Percentiles rank a stretch among this genome's conserved stretches.
phyloP scores from a whole-genome alignment of 2,888 invertebrate genomes.

The Diadromus collaris region DNA sequence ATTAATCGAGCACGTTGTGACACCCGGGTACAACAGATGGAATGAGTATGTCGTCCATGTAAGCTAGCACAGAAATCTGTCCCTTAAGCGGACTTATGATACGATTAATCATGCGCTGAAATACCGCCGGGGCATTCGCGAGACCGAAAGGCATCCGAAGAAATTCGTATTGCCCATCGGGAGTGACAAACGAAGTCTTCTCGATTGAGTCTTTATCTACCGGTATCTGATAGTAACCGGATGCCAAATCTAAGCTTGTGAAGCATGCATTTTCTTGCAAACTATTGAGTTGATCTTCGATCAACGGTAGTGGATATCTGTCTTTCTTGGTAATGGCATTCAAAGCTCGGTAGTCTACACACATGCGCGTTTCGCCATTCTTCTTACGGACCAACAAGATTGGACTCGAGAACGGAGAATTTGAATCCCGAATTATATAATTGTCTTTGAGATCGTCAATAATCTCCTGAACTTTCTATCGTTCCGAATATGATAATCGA shows the following conservation, averaged over 20 bases:
- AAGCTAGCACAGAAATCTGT: not conserved
- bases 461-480: constrained; percentile 35
- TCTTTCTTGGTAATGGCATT: constrained; percentile 71
- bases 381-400: constrained; percentile 63
- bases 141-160: constrained; percentile 76
- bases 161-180: constrained; percentile 74
- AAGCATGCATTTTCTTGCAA: constrained; percentile 67
- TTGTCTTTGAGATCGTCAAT: constrained; percentile 36
- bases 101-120: constrained; percentile 73
- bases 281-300: constrained; percentile 73
- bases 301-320: constrained; percentile 72
- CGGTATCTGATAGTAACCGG: constrained; percentile 69
- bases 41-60: constrained; percentile 65
- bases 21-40: too few relatives aligned
- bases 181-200: constrained; percentile 75
- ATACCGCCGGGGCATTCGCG: constrained; percentile 74
- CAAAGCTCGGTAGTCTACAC: constrained; percentile 67
- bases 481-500: constrained; percentile 42
- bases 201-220: constrained; percentile 67
- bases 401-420: constrained; percentile 58
- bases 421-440: constrained; percentile 33
- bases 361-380: constrained; percentile 60
- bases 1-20: too few relatives aligned
- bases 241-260: constrained; percentile 68
- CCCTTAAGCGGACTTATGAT: constrained; percentile 46